These are phyloP conservation scores for Leptopilina drosophilae DNA, from an alignment of 2,888 invertebrate genomes.

Conservation along the genomic window DNA sequence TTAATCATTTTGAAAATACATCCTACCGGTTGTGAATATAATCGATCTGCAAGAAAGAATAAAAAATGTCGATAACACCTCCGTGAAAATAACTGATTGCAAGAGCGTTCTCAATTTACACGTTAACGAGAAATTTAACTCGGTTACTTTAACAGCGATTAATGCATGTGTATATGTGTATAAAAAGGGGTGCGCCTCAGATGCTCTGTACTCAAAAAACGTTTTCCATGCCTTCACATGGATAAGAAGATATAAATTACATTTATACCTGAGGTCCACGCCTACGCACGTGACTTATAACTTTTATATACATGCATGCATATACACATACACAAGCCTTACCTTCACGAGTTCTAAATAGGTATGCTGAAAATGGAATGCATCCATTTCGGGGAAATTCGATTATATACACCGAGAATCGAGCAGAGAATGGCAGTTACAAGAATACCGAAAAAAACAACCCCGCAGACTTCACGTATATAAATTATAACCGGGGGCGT, in stretches of 20 bases:
- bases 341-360: slow-evolving; percentile 22
- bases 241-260: slow-evolving; percentile 30
- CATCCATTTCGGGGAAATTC: slow-evolving; percentile 36
- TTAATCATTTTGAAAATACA: too few species aligned
- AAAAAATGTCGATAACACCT: not conserved
- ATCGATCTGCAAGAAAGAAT: not conserved
- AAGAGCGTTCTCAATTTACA: slow-evolving; percentile 12
- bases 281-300: slow-evolving; percentile 27
- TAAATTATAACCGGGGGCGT: slow-evolving; percentile 35
- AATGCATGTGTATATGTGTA: too few species aligned
- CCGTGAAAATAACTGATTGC: not conserved
- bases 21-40: too few species aligned
- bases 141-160: not conserved
- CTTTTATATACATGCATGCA: not conserved
- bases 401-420: slow-evolving; percentile 6
- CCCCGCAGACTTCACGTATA: not conserved
- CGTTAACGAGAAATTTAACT: slow-evolving; percentile 27
- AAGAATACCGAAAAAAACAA: slow-evolving; percentile 25
- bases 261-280: slow-evolving; percentile 27
- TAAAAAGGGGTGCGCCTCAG: not conserved
- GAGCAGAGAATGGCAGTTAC: not conserved
- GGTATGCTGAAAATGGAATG: slow-evolving; percentile 33
- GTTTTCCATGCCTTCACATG: slow-evolving; percentile 11
- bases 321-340: not conserved
- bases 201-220: slow-evolving; percentile 6